Conservation (phyloP, 2,888 invertebrate species). For the Melanostoma scalare region DNA sequence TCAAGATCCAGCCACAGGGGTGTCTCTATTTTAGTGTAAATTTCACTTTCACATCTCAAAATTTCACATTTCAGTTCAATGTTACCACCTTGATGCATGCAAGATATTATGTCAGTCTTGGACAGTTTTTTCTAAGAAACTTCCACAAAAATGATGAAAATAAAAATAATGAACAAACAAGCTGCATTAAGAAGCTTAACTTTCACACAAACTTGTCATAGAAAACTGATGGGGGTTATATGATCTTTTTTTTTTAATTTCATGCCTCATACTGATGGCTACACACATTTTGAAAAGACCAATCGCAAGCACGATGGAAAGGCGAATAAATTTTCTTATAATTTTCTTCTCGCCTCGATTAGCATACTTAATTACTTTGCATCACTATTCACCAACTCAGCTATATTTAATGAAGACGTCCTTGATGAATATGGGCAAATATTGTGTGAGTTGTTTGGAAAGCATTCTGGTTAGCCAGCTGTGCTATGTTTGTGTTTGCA, state of each 20-base stretch:
- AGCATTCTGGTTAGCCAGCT: not conserved
- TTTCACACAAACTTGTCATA: not conserved
- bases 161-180: not conserved
- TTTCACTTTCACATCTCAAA: too few relatives aligned
- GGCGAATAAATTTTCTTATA: slow-evolving; percentile 66
- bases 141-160: too few relatives aligned
- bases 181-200: slow-evolving; percentile 1
- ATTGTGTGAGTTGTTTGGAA: slow-evolving; percentile 24
- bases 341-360: slow-evolving; percentile 64
- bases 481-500: slow-evolving; percentile 10
- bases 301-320: slow-evolving; percentile 36
- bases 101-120: too few relatives aligned
- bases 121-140: too few relatives aligned
- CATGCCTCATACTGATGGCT: slow-evolving; percentile 22
- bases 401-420: slow-evolving; percentile 56
- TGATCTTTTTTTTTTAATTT: not conserved
- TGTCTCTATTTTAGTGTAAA: too few relatives aligned
- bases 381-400: slow-evolving; percentile 46
- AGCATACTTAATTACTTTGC: slow-evolving; percentile 62
- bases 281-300: slow-evolving; percentile 45
- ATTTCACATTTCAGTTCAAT: too few relatives aligned
- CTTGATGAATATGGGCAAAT: slow-evolving; percentile 46
- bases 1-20: too few relatives aligned
- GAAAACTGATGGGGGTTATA: slow-evolving; percentile 7
- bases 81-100: too few relatives aligned